phyloP scores from a whole-genome alignment of 1,140 invertebrate species.

The Hormaphis cornu region DNA sequence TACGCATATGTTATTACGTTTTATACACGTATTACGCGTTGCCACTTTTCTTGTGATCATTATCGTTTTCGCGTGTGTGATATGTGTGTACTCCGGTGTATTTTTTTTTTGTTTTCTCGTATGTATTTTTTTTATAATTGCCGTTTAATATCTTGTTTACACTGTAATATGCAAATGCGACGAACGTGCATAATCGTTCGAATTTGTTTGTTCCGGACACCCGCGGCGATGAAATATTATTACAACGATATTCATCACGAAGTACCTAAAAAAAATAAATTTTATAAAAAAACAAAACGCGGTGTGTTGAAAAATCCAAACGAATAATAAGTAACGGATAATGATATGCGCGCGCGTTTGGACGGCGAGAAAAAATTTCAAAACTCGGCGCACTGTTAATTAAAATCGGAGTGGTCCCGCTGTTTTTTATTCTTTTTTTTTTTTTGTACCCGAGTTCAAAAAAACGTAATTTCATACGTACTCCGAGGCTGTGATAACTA shows the following conservation, averaged over 20 bases:
- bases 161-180: conserved; percentile 9
- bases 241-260: neutral
- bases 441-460: neutral
- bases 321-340: too few species aligned
- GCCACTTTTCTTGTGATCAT: too few species aligned
- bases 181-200: neutral
- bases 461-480: too few species aligned
- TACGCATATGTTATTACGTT: too few species aligned
- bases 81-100: neutral
- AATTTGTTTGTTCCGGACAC: neutral
- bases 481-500: too few species aligned
- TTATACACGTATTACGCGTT: too few species aligned
- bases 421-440: conserved; percentile 16
- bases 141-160: conserved; percentile 21
- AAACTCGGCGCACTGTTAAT: neutral
- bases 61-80: too few species aligned
- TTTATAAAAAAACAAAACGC: neutral
- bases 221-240: neutral
- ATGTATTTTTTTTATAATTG: neutral
- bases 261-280: neutral
- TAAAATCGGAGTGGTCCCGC: conserved; percentile 10
- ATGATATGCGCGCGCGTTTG: too few species aligned
- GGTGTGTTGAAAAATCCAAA: too few species aligned
- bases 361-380: neutral
- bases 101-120: neutral